These are phyloP conservation scores for Prunella fulvescens DNA, from an alignment of 2,113 vertebrate species.

Conservation along the genomic window DNA sequence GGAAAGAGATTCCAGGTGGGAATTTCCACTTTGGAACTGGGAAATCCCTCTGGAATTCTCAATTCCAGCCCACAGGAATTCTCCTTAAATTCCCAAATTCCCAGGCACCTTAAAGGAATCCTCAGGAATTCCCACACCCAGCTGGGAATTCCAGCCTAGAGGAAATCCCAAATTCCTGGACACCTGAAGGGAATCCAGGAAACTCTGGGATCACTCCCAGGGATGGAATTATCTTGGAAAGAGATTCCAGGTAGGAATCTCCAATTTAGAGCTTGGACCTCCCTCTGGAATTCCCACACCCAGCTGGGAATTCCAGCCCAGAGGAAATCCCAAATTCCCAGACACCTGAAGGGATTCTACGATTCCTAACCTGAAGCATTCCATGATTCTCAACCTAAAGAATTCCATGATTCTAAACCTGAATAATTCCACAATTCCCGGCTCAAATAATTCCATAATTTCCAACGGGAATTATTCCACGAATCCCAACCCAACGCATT, in stretches of 20 bases:
- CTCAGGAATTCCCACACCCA: no score
- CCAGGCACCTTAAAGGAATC: no score
- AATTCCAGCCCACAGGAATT: no score
- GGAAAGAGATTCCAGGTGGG: no score
- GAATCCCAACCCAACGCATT: no score
- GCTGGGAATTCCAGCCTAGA: no score
- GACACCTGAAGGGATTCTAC: neutral
- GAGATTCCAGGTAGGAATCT: no score
- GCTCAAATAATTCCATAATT: neutral
- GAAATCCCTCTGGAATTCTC: no score
- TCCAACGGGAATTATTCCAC: accelerated
- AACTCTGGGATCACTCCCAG: neutral
- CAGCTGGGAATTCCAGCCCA: neutral
- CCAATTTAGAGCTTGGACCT: neutral
- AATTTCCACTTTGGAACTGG: neutral
- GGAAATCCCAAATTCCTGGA: no score
- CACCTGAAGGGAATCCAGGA: no score
- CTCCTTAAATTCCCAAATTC: no score
- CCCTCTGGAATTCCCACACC: neutral
- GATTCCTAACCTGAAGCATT: neutral
- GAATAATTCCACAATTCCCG: neutral
- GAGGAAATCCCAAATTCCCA: neutral
- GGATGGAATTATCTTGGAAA: no score
- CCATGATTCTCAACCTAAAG: neutral
- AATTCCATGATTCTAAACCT: neutral